Evolutionary conservation across 2,113 vertebrate genomes (phyloP).

Genomic region (Forbesichthys papilliferus): DNA sequence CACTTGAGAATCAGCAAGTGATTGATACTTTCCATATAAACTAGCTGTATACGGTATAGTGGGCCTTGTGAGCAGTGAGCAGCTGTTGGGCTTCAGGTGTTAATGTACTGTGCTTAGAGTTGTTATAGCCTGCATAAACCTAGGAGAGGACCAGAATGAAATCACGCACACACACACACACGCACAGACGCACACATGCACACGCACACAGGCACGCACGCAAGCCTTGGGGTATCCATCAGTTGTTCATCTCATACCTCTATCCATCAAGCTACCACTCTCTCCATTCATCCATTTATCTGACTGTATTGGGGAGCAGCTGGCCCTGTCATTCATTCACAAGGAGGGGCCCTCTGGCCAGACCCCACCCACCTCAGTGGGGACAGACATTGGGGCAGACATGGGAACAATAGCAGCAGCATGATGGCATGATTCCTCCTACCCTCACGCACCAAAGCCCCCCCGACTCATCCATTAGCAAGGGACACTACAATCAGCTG

Average conservation of each 20-base stretch:
- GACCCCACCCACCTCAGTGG: slow-evolving; percentile 12
- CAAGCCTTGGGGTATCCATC: slow-evolving; percentile 31
- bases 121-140: neutral
- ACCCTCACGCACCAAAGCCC: slow-evolving; percentile 22
- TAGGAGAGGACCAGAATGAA: neutral
- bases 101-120: too few species aligned
- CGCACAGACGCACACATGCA: slow-evolving; percentile 1
- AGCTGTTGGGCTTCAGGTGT: too few species aligned
- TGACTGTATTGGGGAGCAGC: slow-evolving; percentile 59
- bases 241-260: slow-evolving; percentile 4
- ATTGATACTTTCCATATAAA: too few species aligned
- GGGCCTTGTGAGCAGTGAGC: too few species aligned
- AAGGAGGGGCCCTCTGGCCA: too few species aligned
- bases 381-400: slow-evolving; percentile 44
- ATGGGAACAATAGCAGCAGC: slow-evolving; percentile 58
- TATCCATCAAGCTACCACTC: slow-evolving; percentile 20
- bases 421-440: slow-evolving; percentile 52
- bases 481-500: slow-evolving; percentile 42
- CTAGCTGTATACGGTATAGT: too few species aligned
- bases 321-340: slow-evolving; percentile 65
- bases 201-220: slow-evolving; percentile 17
- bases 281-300: slow-evolving; percentile 37
- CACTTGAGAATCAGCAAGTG: too few species aligned
- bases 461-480: slow-evolving; percentile 45
- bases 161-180: slow-evolving; percentile 17